A percentile compares a stretch with the other conserved stretches of the same genome.
Conservation (phyloP, 2,888 invertebrate species). For the Scaptomyza cyrtandrae region DNA sequence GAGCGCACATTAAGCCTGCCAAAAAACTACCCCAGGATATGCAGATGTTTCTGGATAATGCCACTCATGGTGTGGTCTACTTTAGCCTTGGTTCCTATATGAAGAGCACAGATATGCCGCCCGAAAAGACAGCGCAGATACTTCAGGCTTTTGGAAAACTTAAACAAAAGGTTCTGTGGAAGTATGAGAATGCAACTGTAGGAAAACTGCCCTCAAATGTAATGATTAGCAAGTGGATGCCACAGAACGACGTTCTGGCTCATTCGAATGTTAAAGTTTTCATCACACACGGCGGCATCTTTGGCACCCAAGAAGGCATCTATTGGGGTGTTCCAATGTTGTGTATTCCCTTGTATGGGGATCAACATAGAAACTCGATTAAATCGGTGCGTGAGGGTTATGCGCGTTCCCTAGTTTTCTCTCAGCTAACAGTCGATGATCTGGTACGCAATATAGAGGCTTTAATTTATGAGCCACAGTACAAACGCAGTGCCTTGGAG, state of each 20-base stretch:
- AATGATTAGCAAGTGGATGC: slow-evolving; percentile 85
- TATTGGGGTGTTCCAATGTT: slow-evolving; percentile 84
- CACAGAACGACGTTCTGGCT: slow-evolving; percentile 85
- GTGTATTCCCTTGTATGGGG: slow-evolving; percentile 85
- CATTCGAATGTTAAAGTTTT: slow-evolving; percentile 85
- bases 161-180: slow-evolving; percentile 86
- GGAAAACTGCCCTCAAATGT: slow-evolving; percentile 84
- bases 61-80: slow-evolving; percentile 84
- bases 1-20: slow-evolving; percentile 82
- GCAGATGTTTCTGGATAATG: slow-evolving; percentile 83
- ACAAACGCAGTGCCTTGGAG: slow-evolving; percentile 84
- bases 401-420: slow-evolving; percentile 82
- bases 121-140: slow-evolving; percentile 81
- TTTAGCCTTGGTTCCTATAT: slow-evolving; percentile 85
- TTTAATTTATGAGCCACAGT: slow-evolving; percentile 82
- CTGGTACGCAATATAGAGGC: slow-evolving; percentile 81
- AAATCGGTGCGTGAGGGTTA: slow-evolving; percentile 83
- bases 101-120: slow-evolving; percentile 84
- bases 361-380: slow-evolving; percentile 84
- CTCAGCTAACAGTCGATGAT: slow-evolving; percentile 80
- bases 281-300: slow-evolving; percentile 85
- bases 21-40: slow-evolving; percentile 80
- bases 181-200: slow-evolving; percentile 85
- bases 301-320: slow-evolving; percentile 85
- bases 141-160: slow-evolving; percentile 84